Evolutionary conservation across 2,113 vertebrate species (phyloP).

Genomic region (Tinamus guttatus): DNA sequence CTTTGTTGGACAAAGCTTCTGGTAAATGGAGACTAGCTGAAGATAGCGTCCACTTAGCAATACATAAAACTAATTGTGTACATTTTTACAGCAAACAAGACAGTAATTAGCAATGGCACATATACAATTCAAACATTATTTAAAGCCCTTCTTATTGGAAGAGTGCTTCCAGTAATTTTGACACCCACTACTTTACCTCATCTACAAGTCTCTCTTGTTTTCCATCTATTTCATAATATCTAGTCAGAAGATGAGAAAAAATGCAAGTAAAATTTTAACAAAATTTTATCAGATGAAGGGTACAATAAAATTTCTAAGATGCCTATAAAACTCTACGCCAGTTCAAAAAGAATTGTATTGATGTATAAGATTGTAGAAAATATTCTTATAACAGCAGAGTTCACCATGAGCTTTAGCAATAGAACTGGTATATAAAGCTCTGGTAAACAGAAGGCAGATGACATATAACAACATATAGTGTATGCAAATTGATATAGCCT

Average conservation of each 20-base stretch:
- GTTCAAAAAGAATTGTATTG: not conserved
- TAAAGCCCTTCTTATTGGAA: not conserved
- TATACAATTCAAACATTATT: not conserved
- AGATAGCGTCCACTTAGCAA: not conserved
- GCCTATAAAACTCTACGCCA: not conserved
- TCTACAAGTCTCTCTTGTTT: not conserved
- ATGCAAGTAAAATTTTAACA: not conserved
- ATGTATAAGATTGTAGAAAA: not conserved
- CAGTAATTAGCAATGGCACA: not conserved
- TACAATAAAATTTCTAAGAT: not conserved
- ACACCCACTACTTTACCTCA: not conserved
- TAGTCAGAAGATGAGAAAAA: not conserved
- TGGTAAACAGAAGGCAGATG: not conserved
- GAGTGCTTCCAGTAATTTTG: not conserved
- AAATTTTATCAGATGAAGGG: not conserved
- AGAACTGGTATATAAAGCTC: not conserved
- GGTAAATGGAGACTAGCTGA: accelerated
- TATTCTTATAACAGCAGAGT: not conserved
- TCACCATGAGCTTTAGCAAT: not conserved
- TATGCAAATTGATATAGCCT: not conserved
- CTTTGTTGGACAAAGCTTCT: not conserved
- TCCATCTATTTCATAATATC: not conserved
- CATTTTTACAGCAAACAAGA: not conserved
- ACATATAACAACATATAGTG: not conserved
- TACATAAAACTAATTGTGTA: not conserved